These are phyloP conservation scores for Mayetiola destructor DNA, from an alignment of 2,888 invertebrate genomes.

Conservation along the genomic window DNA sequence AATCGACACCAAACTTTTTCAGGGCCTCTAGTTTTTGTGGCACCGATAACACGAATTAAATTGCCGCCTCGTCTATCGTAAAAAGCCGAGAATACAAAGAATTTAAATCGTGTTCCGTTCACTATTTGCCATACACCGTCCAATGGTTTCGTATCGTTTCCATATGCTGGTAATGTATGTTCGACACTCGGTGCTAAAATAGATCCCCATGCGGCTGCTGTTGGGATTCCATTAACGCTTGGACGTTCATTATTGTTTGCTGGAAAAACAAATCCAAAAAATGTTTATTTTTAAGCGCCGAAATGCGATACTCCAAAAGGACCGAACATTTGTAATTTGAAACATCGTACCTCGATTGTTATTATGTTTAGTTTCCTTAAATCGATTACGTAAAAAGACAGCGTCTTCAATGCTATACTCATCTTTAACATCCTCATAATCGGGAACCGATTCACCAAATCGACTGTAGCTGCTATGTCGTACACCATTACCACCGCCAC, in stretches of 20 bases:
- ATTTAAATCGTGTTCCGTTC: slow-evolving; percentile 52
- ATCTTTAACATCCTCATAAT: slow-evolving; percentile 56
- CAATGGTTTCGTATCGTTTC: slow-evolving; percentile 49
- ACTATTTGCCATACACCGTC: slow-evolving; percentile 63
- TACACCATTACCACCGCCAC: slow-evolving; percentile 38
- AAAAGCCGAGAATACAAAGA: slow-evolving; percentile 84
- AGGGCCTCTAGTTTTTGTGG: slow-evolving; percentile 72
- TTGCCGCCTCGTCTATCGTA: slow-evolving; percentile 59
- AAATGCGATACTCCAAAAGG: background rate
- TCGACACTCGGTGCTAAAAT: slow-evolving; percentile 33
- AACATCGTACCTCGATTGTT: slow-evolving; percentile 4
- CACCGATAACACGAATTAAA: slow-evolving; percentile 66
- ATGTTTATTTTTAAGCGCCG: background rate
- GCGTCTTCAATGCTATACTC: slow-evolving; percentile 15
- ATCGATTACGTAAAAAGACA: slow-evolving; percentile 7
- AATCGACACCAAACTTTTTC: slow-evolving; percentile 69
- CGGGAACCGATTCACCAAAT: slow-evolving; percentile 39
- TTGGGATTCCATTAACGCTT: background rate
- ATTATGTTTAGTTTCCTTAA: slow-evolving; percentile 4
- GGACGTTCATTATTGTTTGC: background rate
- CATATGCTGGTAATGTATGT: slow-evolving; percentile 43
- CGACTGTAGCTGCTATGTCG: slow-evolving; percentile 40
- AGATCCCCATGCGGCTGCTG: slow-evolving; percentile 33
- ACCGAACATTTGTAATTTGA: background rate
- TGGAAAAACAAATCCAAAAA: background rate